Percentiles rank a stretch among this genome's conserved stretches.
Conservation (phyloP, 2,113 vertebrate species). For the Sphaerodactylus townsendi region DNA sequence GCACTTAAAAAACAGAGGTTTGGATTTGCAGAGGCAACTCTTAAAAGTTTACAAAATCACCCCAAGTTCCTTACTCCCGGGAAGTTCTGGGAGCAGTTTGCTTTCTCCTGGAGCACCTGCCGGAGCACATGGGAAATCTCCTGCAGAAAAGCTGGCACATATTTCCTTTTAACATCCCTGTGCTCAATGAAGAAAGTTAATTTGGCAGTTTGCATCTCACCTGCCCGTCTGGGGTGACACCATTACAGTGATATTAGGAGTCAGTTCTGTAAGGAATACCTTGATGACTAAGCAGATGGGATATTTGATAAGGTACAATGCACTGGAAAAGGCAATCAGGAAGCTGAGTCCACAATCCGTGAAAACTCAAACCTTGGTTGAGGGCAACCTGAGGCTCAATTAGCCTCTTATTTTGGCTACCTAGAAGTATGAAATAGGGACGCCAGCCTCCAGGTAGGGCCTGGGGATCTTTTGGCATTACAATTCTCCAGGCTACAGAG, state of each 20-base stretch:
- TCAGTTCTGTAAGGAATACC: background rate
- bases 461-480: too few relatives aligned
- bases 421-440: too few relatives aligned
- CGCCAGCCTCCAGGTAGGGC: too few relatives aligned
- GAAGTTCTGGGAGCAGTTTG: background rate
- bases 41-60: background rate
- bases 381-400: background rate
- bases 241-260: background rate
- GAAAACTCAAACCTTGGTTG: background rate
- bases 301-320: background rate
- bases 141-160: background rate
- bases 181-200: too few relatives aligned
- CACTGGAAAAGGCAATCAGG: background rate
- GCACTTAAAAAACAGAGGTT: background rate
- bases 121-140: background rate
- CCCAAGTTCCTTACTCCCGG: background rate
- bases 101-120: background rate
- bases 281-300: background rate
- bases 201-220: background rate
- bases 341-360: background rate
- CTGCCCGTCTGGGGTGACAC: background rate
- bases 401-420: background rate
- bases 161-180: background rate
- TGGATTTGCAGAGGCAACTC: background rate
- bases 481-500: too few relatives aligned